Conservation (phyloP, 2,113 vertebrate genomes). For the Kryptolebias marmoratus region DNA sequence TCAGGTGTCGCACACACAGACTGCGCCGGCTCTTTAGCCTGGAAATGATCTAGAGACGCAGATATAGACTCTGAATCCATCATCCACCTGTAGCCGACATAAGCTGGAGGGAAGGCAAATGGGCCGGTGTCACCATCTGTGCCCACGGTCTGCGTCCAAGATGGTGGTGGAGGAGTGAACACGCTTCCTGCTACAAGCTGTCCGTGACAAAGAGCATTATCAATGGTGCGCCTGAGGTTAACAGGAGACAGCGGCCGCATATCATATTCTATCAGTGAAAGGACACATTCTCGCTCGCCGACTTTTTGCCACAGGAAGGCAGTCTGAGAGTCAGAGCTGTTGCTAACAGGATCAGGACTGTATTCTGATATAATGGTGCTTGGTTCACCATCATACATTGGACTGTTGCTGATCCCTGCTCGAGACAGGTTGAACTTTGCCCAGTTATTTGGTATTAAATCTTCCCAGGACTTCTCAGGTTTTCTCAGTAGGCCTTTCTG, state of each 20-base stretch:
- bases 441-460: constrained; percentile 87
- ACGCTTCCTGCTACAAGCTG: constrained; percentile 81
- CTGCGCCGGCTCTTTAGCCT: constrained; percentile 69
- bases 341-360: constrained; percentile 38
- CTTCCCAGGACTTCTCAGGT: constrained; percentile 64
- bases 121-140: constrained; percentile 7
- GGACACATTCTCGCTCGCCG: constrained; percentile 77
- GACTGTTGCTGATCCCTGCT: constrained; percentile 77
- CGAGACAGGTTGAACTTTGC: constrained; percentile 46
- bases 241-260: constrained; percentile 87
- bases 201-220: constrained; percentile 84
- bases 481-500: constrained; percentile 68
- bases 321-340: constrained; percentile 51
- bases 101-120: constrained; percentile 28
- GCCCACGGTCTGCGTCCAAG: constrained; percentile 53
- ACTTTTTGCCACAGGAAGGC: constrained; percentile 68
- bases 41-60: constrained; percentile 79
- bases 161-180: constrained; percentile 80
- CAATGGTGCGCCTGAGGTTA: constrained; percentile 88
- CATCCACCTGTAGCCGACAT: constrained; percentile 60
- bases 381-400: constrained; percentile 75
- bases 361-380: constrained; percentile 46
- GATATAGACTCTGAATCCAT: constrained; percentile 80
- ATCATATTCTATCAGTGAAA: constrained; percentile 86
- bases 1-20: constrained; percentile 32